A percentile compares a stretch with the other conserved stretches of the same genome.
These are phyloP conservation scores for Glyptemys insculpta DNA, from an alignment of 2,797 vertebrate genomes.

Conservation along the genomic window DNA sequence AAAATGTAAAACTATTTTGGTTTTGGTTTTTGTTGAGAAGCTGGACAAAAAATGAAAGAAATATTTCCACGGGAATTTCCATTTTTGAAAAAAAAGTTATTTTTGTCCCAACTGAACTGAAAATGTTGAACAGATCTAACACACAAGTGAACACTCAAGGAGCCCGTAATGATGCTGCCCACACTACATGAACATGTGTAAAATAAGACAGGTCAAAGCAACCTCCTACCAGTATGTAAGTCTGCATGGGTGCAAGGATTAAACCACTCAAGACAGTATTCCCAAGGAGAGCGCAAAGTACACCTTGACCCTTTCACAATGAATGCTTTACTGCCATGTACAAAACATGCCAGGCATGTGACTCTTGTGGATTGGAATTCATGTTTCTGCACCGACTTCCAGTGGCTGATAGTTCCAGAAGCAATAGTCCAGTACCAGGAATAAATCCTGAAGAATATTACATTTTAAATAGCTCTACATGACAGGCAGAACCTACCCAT, in stretches of 20 bases:
- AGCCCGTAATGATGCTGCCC: neutral
- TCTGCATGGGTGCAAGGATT: neutral
- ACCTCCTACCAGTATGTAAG: neutral
- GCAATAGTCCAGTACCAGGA: neutral
- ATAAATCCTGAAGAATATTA: neutral
- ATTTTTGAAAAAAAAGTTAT: no score
- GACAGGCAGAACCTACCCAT: neutral
- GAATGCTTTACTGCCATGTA: neutral
- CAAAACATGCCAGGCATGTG: neutral
- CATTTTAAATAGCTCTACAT: neutral
- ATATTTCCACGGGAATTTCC: no score
- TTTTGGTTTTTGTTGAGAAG: no score
- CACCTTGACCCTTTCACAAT: neutral
- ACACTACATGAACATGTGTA: neutral
- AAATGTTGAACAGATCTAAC: neutral
- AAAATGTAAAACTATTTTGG: no score
- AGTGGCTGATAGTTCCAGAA: neutral
- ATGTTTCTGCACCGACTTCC: neutral
- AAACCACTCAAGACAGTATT: neutral
- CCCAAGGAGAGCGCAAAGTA: neutral
- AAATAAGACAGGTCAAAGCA: neutral
- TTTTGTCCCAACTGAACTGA: no score
- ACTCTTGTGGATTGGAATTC: neutral
- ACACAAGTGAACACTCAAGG: neutral
- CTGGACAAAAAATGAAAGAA: no score